Conservation (phyloP, 2,888 invertebrate genomes). For the Pyrrhosoma nymphula region DNA sequence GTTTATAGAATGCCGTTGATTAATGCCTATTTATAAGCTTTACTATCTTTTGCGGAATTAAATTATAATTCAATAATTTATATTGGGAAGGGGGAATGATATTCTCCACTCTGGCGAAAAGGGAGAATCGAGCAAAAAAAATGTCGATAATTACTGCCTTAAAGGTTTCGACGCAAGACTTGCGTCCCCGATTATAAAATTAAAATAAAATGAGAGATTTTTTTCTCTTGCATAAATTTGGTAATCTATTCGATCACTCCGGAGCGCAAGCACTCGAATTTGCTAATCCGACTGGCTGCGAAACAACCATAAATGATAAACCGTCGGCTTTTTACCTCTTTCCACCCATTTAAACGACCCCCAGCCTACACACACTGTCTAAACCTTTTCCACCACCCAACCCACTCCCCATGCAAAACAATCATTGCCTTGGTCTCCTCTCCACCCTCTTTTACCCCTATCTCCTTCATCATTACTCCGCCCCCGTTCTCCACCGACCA, state of each 20-base stretch:
- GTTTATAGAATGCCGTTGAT: no score
- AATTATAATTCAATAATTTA: no score
- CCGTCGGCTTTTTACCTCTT: background rate
- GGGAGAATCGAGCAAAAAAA: no score
- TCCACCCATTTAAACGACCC: background rate
- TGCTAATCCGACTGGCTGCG: background rate
- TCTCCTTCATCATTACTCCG: background rate
- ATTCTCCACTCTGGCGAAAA: no score
- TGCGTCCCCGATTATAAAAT: background rate
- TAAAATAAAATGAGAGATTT: background rate
- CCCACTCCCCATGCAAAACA: background rate
- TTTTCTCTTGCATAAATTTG: background rate
- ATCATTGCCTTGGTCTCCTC: background rate
- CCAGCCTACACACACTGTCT: background rate
- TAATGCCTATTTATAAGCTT: no score
- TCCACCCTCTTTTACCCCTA: background rate
- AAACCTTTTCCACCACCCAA: background rate
- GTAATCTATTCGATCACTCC: background rate
- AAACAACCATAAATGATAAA: constrained; percentile 30
- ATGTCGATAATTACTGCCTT: background rate
- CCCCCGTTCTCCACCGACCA: background rate
- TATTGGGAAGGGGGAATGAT: no score
- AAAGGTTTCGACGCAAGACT: background rate
- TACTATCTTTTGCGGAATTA: no score
- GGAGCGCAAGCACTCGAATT: background rate